Conservation (phyloP, 2,888 invertebrate species). For the Dicroscelio sp. region DNA sequence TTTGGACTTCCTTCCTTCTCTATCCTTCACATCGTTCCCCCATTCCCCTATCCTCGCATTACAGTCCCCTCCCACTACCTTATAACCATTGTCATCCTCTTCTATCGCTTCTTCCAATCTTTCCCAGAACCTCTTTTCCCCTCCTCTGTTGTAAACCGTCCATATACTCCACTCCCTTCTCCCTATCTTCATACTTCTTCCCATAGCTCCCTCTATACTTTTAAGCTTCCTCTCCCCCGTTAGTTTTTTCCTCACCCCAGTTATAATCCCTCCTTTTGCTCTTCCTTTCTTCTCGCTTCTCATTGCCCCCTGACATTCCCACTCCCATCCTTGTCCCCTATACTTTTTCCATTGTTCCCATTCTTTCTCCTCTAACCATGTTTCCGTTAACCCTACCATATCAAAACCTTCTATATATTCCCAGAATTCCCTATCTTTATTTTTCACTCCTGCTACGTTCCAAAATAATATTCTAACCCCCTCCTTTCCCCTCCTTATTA, state of each 20-base stretch:
- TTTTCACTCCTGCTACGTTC: neutral
- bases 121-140: neutral
- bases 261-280: constrained; percentile 12
- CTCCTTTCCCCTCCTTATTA: neutral
- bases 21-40: neutral
- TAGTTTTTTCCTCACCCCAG: neutral
- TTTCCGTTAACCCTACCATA: neutral
- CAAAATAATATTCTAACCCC: neutral
- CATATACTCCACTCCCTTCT: constrained; percentile 8
- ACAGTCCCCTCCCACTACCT: constrained; percentile 7
- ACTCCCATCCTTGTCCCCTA: neutral
- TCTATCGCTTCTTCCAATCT: neutral
- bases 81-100: neutral
- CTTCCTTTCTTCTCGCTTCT: neutral
- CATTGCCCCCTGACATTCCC: neutral
- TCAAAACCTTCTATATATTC: constrained; percentile 12
- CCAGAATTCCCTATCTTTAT: constrained; percentile 3
- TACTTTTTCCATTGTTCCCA: neutral
- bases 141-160: neutral
- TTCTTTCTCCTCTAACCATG: too few species aligned
- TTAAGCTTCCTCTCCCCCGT: too few species aligned
- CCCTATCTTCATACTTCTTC: neutral
- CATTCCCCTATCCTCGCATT: constrained; percentile 5
- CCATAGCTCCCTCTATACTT: neutral
- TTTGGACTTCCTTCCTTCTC: neutral